Base-by-base conservation (phyloP, 2,797 vertebrate species). In the Okamejei kenojei region DNA sequence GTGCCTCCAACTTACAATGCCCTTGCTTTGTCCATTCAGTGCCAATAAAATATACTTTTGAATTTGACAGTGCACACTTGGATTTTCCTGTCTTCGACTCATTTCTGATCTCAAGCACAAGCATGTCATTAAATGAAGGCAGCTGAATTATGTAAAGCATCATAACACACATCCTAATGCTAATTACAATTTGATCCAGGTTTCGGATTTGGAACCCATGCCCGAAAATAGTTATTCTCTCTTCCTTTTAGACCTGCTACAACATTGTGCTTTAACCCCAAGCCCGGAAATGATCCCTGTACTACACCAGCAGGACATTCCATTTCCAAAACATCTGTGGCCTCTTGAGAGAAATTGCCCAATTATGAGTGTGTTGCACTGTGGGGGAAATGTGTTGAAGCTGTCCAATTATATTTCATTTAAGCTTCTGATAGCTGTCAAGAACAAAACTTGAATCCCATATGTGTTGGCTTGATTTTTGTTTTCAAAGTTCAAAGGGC, bases 261-360 rank as follows among this genome's bases (percentile, higher is more conserved):
- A 65, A 32, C 6, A 19, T 63, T 88, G 84, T 88, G 61, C 61
- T 88, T 17, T 65, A 65, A 86, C 61, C 29, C 84, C n/a, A 88
- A 88, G 13, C 84, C 19, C 17, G 13, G 61, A 88, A 65, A 88
- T 88, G 29, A 88, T 65, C n/a, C 17, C 84, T 45, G 23, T 38
- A 54, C 68, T 29, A 35, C 68, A 73, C 11, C 68, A 91, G 68
- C 38, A 26, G 38, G 68, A 91, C 26, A 29, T 91, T 74, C 68
- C 23, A 74, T 91, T 91, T 91, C 68, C 21, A 45, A 91, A 45
- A 38, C 88, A 91, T 21, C 68, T 91, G 88, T 91, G 90, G 38
- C 71, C 35, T 91, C 68, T 45, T 23, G 38, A 91, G 61, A 65
- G 68, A 91, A 71, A 91, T 91, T 91, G 90, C 35, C 35, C 90